A percentile compares a stretch with the other conserved stretches of the same genome.
These are phyloP conservation scores for Yoshiicerus persimilis DNA, from an alignment of 1,140 invertebrate genomes.

Conservation along the genomic window DNA sequence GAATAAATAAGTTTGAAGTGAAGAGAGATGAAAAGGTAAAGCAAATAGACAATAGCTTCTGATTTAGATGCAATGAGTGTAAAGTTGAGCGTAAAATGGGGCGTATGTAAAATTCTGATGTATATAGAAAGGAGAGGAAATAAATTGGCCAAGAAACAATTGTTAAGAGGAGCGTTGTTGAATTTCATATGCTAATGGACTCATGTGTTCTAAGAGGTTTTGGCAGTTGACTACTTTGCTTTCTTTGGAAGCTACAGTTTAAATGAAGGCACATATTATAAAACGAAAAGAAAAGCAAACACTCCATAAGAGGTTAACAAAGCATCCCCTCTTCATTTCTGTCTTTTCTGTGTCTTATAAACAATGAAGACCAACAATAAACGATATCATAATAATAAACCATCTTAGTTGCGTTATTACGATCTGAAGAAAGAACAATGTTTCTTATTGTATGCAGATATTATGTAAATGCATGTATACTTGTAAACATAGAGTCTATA, in stretches of 20 bases:
- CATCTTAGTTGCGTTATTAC: not conserved
- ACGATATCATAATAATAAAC: not conserved
- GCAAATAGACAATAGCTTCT: not conserved
- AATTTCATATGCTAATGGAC: constrained; percentile 14
- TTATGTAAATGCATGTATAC: not conserved
- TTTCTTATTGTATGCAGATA: not conserved
- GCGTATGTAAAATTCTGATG: not conserved
- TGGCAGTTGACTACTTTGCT: not conserved
- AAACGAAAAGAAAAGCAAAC: not conserved
- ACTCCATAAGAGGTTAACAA: not conserved
- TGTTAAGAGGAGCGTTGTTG: not conserved
- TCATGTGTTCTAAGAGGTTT: constrained; percentile 1
- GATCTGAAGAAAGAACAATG: not conserved
- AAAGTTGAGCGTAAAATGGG: not conserved
- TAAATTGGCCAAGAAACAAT: constrained; percentile 1
- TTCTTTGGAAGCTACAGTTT: not conserved
- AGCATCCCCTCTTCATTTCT: not conserved
- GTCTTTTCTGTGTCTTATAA: not conserved
- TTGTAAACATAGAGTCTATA: too few relatives aligned
- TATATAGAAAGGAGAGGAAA: not conserved
- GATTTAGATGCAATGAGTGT: not conserved
- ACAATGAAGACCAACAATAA: not conserved
- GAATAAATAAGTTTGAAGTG: not conserved
- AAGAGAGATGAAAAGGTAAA: not conserved
- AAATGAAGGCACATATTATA: not conserved